Conservation (phyloP, 2,113 vertebrate genomes). For the Menura novaehollandiae region DNA sequence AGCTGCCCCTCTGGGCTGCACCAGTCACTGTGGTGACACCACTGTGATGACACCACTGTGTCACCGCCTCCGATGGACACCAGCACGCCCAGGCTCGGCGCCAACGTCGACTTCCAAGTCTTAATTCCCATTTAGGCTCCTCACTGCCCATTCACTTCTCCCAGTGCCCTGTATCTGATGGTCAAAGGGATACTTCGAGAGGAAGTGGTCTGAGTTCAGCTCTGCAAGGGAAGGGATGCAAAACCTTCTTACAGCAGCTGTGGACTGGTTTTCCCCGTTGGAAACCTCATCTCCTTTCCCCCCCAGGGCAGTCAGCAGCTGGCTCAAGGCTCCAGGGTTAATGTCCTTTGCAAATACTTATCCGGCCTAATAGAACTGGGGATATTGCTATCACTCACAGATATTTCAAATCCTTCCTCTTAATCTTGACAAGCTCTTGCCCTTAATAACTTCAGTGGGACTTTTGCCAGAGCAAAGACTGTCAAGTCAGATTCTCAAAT, state of each 20-base stretch:
- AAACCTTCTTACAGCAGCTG: neutral
- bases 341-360: constrained; percentile 4
- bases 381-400: constrained; percentile 48
- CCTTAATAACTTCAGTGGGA: constrained; percentile 64
- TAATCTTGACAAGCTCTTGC: constrained; percentile 62
- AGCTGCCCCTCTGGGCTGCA: too few species aligned
- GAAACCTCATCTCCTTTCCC: neutral
- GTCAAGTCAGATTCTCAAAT: constrained; percentile 44
- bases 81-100: neutral
- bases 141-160: neutral
- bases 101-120: fast-evolving
- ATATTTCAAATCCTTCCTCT: constrained; percentile 57
- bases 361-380: constrained; percentile 20
- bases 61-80: fast-evolving
- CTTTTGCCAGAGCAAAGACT: constrained; percentile 58
- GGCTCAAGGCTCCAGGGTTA: constrained; percentile 34
- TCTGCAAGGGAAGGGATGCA: neutral
- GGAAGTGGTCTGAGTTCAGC: neutral
- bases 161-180: fast-evolving
- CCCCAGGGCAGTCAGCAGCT: neutral
- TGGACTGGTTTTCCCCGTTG: neutral
- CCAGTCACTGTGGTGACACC: too few species aligned
- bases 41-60: too few species aligned
- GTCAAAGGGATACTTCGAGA: fast-evolving
- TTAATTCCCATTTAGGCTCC: neutral